Conservation (phyloP, 2,888 invertebrate genomes). For the Quadriops clusia region DNA sequence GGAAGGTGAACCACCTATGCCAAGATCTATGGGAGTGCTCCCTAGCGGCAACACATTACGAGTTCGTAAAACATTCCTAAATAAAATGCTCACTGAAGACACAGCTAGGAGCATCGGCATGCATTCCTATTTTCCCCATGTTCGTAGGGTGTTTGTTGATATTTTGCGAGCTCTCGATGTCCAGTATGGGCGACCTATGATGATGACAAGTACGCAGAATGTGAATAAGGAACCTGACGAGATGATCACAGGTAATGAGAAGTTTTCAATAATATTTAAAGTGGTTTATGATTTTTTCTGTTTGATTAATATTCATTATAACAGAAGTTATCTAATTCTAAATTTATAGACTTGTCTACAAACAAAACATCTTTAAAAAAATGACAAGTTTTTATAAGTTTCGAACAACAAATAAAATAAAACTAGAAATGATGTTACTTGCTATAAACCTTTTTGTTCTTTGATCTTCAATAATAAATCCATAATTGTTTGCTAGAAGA, state of each 20-base stretch:
- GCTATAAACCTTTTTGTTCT: too few species aligned
- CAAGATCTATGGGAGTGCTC: slow-evolving; percentile 83
- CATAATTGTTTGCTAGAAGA: too few species aligned
- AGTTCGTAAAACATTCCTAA: slow-evolving; percentile 91
- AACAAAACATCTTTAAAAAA: too few species aligned
- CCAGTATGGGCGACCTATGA: slow-evolving; percentile 91
- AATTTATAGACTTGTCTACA: too few species aligned
- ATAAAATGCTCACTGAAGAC: slow-evolving; percentile 93
- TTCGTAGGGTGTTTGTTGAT: slow-evolving; percentile 89
- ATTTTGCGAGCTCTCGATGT: slow-evolving; percentile 88
- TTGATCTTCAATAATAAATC: too few species aligned
- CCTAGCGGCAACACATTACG: slow-evolving; percentile 88
- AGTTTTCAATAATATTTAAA: too few species aligned
- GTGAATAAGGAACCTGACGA: slow-evolving; percentile 89
- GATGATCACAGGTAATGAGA: slow-evolving; percentile 83
- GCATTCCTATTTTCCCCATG: slow-evolving; percentile 92
- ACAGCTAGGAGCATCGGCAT: slow-evolving; percentile 94
- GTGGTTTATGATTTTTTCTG: not conserved
- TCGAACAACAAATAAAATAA: too few species aligned
- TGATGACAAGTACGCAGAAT: slow-evolving; percentile 94
- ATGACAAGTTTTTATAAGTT: too few species aligned
- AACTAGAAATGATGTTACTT: too few species aligned
- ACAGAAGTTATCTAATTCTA: too few species aligned
- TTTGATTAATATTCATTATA: too few species aligned
- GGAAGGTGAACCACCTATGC: slow-evolving; percentile 99